Percentiles rank a stretch among this genome's conserved stretches.
These are phyloP conservation scores for Gorsachius goisagi DNA, from an alignment of 2,113 vertebrate species.

Conservation along the genomic window DNA sequence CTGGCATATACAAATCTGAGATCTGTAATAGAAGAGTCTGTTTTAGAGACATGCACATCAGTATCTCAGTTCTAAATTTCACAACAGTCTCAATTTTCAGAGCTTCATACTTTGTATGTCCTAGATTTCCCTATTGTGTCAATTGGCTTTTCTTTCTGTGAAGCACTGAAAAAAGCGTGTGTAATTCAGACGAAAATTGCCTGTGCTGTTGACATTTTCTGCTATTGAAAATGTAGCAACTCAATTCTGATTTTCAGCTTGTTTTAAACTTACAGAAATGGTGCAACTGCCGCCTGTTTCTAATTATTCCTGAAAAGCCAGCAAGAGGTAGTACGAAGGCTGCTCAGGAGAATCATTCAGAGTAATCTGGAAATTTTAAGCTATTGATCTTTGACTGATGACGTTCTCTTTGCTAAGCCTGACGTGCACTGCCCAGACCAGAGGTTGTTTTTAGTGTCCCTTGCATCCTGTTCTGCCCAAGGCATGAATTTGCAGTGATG, in stretches of 20 bases:
- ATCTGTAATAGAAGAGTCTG: background rate
- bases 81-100: constrained; percentile 2
- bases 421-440: background rate
- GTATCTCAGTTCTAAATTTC: background rate
- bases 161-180: background rate
- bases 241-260: background rate
- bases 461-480: background rate
- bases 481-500: background rate
- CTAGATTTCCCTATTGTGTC: background rate
- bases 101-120: background rate
- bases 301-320: constrained; percentile 19
- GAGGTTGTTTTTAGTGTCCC: background rate
- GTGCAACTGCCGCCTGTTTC: background rate
- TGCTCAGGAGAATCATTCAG: background rate
- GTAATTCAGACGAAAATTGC: background rate
- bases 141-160: background rate
- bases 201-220: constrained; percentile 19
- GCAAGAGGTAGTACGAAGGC: background rate
- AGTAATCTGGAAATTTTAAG: background rate
- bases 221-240: background rate
- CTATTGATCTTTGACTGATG: background rate
- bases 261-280: background rate
- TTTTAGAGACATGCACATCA: background rate
- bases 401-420: background rate
- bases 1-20: constrained; percentile 16